Base-by-base conservation (phyloP, 2,888 invertebrate genomes). In the Phytoseiulus persimilis region DNA sequence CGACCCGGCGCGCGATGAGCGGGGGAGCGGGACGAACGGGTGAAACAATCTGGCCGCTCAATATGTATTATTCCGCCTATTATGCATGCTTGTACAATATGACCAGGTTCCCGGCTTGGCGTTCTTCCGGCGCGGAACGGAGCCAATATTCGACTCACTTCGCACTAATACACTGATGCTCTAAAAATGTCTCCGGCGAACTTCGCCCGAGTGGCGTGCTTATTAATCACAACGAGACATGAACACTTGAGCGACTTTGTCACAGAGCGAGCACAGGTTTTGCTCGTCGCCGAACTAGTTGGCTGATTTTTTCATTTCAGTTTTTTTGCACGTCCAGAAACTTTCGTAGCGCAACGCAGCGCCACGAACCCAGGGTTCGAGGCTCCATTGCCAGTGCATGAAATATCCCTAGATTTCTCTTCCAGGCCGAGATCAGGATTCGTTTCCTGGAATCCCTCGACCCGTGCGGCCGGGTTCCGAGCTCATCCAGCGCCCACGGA, bases 61-160 rank as follows among this genome's bases (percentile, higher is more conserved):
- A 65, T 65, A 65, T 65, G 65, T 65, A 65, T 65, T 65, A 65
- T 65, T 65, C 65, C 65, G 65, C 65, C 65, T 65, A 65, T 65
- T 65, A 65, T 65, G 65, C 65, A 65, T 23, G 65, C 65, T 65
- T 65, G 18, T 28, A 65, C 14, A 65, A 65, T 65, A 65, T 65
- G 65, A 18, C 28, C 65, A 28, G 65, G 65, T 14, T 65, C 28
- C 65, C 65, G 65, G 65, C 65, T 65, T 65, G 39, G 9, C 39
- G 39, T 39, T 39, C 39, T 28, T 65, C 28, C 65, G 28, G 65
- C 65, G 28, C 65, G 65, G 28, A 65, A 28, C 65, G 23, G 65
- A 65, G 65, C 65, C 65, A 65, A 65, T 65, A 65, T 65, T 65
- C 65, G 65, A 28, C 65, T 65, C 18, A 65, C 65, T 65, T 28